Percentiles rank a stretch among this genome's conserved stretches.
These are phyloP conservation scores for Cynocephalus volans DNA, from an alignment of 2,113 vertebrate genomes.

Conservation along the genomic window DNA sequence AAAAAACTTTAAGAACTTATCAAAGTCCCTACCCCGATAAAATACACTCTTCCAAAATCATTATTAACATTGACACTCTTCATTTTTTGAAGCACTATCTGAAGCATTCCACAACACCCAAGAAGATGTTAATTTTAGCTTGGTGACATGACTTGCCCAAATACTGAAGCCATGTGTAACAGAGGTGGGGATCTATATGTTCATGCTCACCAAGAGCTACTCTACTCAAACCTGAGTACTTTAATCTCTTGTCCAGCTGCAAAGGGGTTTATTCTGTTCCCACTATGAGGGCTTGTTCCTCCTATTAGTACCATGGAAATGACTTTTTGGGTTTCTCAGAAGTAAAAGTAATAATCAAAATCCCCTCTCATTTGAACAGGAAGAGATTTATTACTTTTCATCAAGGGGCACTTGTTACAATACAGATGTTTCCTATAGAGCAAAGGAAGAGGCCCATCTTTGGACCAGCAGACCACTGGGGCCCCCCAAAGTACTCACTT, in stretches of 20 bases:
- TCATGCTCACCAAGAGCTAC: not conserved
- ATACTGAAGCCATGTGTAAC: not conserved
- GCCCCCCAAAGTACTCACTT: not conserved
- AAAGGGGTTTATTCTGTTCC: not conserved
- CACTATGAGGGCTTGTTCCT: not conserved
- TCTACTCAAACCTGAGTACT: not conserved
- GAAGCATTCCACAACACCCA: not conserved
- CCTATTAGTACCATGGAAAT: not conserved
- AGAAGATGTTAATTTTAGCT: not conserved
- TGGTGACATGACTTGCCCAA: not conserved
- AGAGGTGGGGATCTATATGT: not conserved
- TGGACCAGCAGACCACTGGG: not conserved
- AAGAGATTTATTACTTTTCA: not conserved
- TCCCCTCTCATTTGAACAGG: not conserved
- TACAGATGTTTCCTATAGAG: not conserved
- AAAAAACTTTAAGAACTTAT: not conserved
- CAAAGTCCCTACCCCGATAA: not conserved
- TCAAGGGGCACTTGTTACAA: not conserved
- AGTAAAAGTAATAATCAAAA: constrained; percentile 22
- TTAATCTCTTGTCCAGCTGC: not conserved
- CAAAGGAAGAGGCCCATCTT: not conserved
- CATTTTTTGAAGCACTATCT: not conserved
- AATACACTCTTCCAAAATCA: constrained; percentile 36
- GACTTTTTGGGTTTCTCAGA: constrained; percentile 1
- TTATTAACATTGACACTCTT: not conserved